Conservation (phyloP, 2,888 invertebrate genomes). For the Drosophila niveifrons region DNA sequence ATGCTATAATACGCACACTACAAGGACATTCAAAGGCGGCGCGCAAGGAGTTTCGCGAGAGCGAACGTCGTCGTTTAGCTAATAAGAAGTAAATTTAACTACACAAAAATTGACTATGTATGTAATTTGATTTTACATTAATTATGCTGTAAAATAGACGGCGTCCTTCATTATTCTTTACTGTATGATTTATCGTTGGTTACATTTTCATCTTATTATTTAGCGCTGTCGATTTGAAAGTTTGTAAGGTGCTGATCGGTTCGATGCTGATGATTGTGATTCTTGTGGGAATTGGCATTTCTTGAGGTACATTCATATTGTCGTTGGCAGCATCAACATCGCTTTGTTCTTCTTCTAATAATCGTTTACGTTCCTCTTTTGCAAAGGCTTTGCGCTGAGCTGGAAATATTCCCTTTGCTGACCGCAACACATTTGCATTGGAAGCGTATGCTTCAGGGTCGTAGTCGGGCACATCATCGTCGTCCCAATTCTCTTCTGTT, state of each 20-base stretch:
- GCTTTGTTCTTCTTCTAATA: slow-evolving; percentile 54
- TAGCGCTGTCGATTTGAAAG: neutral
- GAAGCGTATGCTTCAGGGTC: slow-evolving; percentile 73
- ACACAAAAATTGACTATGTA: too few species aligned
- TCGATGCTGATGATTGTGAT: slow-evolving; percentile 9
- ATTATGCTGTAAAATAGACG: too few species aligned
- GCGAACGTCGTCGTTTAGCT: slow-evolving; percentile 40
- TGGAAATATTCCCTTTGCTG: slow-evolving; percentile 69
- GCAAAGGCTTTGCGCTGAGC: slow-evolving; percentile 78
- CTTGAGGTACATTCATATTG: neutral
- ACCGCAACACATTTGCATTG: slow-evolving; percentile 69
- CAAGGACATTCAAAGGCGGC: slow-evolving; percentile 22
- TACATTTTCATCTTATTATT: neutral
- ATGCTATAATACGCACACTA: slow-evolving; percentile 22
- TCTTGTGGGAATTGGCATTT: neutral
- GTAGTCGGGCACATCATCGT: slow-evolving; percentile 70
- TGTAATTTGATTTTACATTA: too few species aligned
- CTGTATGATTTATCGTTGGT: too few species aligned
- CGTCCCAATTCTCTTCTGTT: slow-evolving; percentile 66
- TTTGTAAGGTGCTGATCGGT: neutral
- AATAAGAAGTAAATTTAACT: neutral
- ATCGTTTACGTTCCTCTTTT: slow-evolving; percentile 76
- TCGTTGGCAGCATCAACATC: slow-evolving; percentile 24
- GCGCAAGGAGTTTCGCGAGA: slow-evolving; percentile 17
- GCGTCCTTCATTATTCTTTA: too few species aligned